phyloP scores from a whole-genome alignment of 2,113 vertebrate genomes.

The Apistogramma diplotaenia region DNA sequence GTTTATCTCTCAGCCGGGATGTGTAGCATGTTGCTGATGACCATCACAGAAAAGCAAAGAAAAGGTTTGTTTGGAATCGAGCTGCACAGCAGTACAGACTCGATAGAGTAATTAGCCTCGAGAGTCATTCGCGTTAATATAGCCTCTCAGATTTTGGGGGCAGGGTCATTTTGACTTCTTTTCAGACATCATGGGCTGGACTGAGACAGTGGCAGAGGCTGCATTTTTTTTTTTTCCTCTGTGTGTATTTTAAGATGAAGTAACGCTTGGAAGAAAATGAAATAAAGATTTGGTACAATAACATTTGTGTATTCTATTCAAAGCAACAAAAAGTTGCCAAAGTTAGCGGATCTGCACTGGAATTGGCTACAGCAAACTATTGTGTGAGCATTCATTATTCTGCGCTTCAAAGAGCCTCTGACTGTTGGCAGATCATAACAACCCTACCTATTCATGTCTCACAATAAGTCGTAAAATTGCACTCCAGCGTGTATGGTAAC shows the following conservation, averaged over 20 bases:
- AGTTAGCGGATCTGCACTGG: not conserved
- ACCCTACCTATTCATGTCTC: not conserved
- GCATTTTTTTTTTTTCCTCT: not conserved
- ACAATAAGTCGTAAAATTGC: not conserved
- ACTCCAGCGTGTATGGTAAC: not conserved
- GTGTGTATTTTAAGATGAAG: not conserved
- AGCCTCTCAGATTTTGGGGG: not conserved
- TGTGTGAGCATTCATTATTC: not conserved
- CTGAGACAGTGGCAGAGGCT: not conserved
- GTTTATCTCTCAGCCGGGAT: not conserved
- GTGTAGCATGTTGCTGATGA: not conserved
- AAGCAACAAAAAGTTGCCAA: not conserved
- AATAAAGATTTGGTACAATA: not conserved
- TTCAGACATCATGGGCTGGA: not conserved
- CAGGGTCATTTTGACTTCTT: not conserved
- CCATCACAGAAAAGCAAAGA: not conserved
- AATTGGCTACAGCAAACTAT: not conserved
- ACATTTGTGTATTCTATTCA: not conserved
- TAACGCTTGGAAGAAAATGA: not conserved
- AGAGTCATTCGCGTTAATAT: not conserved
- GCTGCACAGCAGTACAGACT: not conserved
- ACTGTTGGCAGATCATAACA: not conserved
- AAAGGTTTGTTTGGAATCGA: not conserved
- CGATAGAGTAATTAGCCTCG: not conserved
- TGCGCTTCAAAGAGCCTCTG: not conserved